These are phyloP conservation scores for Actinopyga echinites DNA, from an alignment of 53 echinoderm and acorn worm genomes.

Conservation along the genomic window DNA sequence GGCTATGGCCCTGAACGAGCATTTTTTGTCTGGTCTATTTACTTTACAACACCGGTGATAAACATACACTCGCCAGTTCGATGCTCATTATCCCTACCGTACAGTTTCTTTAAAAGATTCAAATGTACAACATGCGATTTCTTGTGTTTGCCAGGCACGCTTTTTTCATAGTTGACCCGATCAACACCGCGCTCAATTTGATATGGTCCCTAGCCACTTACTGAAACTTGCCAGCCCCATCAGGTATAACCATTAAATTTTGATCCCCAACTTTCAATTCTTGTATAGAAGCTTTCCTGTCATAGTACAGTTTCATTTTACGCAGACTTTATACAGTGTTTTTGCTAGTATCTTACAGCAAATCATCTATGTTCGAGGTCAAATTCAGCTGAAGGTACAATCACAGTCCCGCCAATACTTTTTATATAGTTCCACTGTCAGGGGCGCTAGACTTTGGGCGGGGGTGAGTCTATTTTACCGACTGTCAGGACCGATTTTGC, in stretches of 20 bases:
- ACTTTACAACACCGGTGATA: background rate
- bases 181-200: background rate
- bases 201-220: conserved; percentile 16
- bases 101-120: background rate
- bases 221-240: conserved; percentile 11
- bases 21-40: background rate
- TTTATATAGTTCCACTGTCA: background rate
- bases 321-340: background rate
- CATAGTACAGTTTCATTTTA: background rate
- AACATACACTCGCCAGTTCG: background rate
- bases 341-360: background rate
- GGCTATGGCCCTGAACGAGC: no score
- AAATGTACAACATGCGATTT: background rate
- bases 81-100: background rate
- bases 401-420: background rate
- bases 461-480: no score
- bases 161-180: background rate
- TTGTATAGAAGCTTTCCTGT: background rate
- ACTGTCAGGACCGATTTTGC: no score
- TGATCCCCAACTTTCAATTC: background rate
- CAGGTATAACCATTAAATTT: conserved; percentile 9
- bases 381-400: background rate
- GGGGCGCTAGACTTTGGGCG: no score
- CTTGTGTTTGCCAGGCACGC: background rate
- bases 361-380: background rate